Evolutionary conservation across 53 echinoderm and acorn worm species (phyloP).

Genomic region (Henricia sp.): DNA sequence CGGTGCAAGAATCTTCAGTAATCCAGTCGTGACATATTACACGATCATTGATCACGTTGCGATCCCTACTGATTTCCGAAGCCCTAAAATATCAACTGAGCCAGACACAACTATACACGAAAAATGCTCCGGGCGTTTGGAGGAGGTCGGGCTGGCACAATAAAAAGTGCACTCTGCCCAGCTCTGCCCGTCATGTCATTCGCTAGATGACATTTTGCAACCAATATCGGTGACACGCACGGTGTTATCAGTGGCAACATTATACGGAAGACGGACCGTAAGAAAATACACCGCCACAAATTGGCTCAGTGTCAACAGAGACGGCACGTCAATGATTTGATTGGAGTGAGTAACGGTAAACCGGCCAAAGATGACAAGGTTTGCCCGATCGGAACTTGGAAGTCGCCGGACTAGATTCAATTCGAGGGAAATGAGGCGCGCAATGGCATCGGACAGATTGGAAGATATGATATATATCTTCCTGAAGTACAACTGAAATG

Average conservation of each 20-base stretch:
- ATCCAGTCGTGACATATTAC: conserved; percentile 36
- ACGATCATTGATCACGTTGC: conserved; percentile 34
- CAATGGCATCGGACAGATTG: too few species aligned
- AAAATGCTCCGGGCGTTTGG: background rate
- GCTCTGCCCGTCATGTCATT: background rate
- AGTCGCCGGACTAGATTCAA: too few species aligned
- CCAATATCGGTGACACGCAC: conserved; percentile 16
- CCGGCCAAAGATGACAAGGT: too few species aligned
- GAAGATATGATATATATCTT: too few species aligned
- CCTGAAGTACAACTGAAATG: too few species aligned
- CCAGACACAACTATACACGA: background rate
- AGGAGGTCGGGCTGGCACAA: conserved; percentile 31
- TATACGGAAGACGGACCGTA: background rate
- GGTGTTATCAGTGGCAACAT: background rate
- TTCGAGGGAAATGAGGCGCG: too few species aligned
- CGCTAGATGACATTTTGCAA: conserved; percentile 1
- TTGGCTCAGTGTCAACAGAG: background rate
- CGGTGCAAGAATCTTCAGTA: conserved; percentile 6
- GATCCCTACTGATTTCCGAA: background rate
- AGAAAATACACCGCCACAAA: conserved; percentile 20
- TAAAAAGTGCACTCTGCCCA: conserved; percentile 17
- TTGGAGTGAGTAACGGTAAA: too few species aligned
- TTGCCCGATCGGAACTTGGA: too few species aligned
- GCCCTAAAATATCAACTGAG: background rate
- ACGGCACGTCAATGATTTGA: too few species aligned